Percentiles rank a stretch among this genome's conserved stretches.
phyloP scores from a whole-genome alignment of 2,797 vertebrate genomes.

The Acestrorhynchus altus region DNA sequence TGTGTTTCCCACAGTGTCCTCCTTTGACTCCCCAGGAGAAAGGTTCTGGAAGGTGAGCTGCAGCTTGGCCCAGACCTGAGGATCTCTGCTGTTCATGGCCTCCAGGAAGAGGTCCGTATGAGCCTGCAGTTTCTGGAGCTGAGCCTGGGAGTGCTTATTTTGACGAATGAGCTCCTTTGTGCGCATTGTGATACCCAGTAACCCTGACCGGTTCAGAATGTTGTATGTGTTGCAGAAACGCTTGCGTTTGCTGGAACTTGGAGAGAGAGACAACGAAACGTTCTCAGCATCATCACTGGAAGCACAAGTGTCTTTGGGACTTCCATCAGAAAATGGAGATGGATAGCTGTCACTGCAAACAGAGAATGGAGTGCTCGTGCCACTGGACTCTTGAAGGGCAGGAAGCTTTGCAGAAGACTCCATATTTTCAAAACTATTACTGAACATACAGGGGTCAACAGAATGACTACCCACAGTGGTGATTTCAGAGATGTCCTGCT shows the following conservation, averaged over 20 bases:
- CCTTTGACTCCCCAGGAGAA: neutral
- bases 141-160: conserved; percentile 87
- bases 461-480: neutral
- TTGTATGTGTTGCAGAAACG: conserved; percentile 94
- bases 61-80: conserved; percentile 86
- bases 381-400: conserved; percentile 23
- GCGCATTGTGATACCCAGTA: conserved; percentile 91
- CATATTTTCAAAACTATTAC: neutral
- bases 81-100: conserved; percentile 85
- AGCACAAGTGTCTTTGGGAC: conserved; percentile 35
- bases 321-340: conserved; percentile 36
- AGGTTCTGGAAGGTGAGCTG: conserved; percentile 80
- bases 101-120: conserved; percentile 88
- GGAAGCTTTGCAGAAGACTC: conserved; percentile 6
- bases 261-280: conserved; percentile 56
- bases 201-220: conserved; percentile 85
- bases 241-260: conserved; percentile 77
- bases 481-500: conserved; percentile 21
- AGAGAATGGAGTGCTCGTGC: conserved; percentile 25
- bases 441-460: conserved; percentile 4
- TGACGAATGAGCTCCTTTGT: conserved; percentile 92
- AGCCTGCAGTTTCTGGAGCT: conserved; percentile 87
- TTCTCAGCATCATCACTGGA: conserved; percentile 44
- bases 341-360: conserved; percentile 47
- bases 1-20: conserved; percentile 50